Percentiles rank a stretch among this genome's conserved stretches.
phyloP scores from a whole-genome alignment of 2,888 invertebrate species.

The Lochmaea capreae region DNA sequence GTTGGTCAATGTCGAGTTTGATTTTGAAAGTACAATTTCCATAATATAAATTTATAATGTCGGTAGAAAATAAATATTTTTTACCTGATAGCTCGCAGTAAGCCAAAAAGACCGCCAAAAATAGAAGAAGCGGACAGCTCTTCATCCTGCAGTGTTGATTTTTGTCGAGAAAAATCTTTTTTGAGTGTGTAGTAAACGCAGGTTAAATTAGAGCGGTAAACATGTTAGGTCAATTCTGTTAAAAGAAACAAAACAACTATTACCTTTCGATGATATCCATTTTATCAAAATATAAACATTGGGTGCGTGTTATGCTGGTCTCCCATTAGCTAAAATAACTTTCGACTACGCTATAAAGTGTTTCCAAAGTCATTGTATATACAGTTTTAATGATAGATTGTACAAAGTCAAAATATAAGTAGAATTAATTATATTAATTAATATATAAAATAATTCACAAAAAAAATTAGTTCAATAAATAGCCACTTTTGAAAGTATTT shows the following conservation, averaged over 20 bases:
- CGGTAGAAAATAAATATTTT: not conserved
- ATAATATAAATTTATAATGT: not conserved
- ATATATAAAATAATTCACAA: no score
- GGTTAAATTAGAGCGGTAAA: conserved; percentile 48
- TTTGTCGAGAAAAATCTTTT: conserved; percentile 17
- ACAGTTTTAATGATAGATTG: no score
- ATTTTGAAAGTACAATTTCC: not conserved
- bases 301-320: conserved; percentile 40
- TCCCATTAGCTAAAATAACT: conserved; percentile 41
- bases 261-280: conserved; percentile 36
- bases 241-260: conserved; percentile 49
- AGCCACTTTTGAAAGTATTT: no score
- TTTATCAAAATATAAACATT: conserved; percentile 22
- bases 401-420: no score
- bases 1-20: not conserved
- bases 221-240: conserved; percentile 51
- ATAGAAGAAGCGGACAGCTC: conserved; percentile 26
- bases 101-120: conserved; percentile 27
- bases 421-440: no score
- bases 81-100: conserved; percentile 36
- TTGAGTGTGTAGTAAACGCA: conserved; percentile 8
- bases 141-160: conserved; percentile 31
- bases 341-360: not conserved
- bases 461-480: no score
- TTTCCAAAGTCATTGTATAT: no score